Conservation (phyloP, 2,888 invertebrate species). For the Drosophila demipolita region DNA sequence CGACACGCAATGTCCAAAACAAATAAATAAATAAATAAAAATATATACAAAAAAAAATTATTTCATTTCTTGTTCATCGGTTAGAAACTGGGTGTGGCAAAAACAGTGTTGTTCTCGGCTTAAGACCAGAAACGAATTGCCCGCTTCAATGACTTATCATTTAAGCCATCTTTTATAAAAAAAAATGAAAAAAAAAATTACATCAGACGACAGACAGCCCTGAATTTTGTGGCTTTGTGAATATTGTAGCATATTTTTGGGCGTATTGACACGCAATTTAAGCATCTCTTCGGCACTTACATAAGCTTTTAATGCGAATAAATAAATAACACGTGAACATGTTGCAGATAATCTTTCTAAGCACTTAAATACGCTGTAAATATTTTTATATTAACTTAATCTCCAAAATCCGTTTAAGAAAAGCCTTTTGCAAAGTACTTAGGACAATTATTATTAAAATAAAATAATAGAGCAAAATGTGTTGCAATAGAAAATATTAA, state of each 20-base stretch:
- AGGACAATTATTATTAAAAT: not conserved
- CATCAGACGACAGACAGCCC: not conserved
- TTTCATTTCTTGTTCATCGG: constrained; percentile 4
- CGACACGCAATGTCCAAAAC: constrained; percentile 64
- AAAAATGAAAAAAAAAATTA: not conserved
- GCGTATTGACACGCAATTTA: constrained; percentile 62
- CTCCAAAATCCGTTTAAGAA: not conserved
- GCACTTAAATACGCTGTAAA: constrained; percentile 10
- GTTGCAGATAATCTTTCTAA: not conserved
- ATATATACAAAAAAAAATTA: not conserved
- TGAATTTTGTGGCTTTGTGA: not conserved
- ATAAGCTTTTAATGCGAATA: constrained; percentile 59
- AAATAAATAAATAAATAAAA: not conserved
- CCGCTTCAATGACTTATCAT: constrained; percentile 56
- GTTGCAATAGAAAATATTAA: not conserved
- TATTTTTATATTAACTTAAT: not conserved
- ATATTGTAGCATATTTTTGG: constrained; percentile 42
- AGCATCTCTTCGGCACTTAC: constrained; percentile 37
- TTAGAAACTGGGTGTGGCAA: constrained; percentile 34
- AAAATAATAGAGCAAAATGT: not conserved
- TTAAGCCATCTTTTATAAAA: constrained; percentile 48
- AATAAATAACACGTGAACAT: constrained; percentile 35
- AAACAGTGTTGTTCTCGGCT: not conserved
- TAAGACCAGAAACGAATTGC: constrained; percentile 35
- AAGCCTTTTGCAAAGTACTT: not conserved